Percentiles rank a stretch among this genome's conserved stretches.
Evolutionary conservation across 2,113 vertebrate genomes (phyloP).

Genomic region (Pelusios castaneus): DNA sequence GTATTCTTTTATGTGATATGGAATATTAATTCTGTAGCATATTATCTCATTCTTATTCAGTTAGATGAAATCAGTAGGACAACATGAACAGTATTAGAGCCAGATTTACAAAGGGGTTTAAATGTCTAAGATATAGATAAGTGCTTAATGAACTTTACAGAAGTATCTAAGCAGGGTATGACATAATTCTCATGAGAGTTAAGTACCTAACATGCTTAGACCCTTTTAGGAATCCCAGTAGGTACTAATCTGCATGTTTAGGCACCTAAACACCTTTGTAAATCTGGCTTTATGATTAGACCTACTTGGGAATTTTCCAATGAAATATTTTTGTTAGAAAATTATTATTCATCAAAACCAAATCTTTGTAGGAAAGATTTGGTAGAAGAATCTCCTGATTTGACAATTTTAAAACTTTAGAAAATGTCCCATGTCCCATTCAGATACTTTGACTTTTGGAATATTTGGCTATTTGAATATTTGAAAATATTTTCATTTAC

Average conservation of each 20-base stretch:
- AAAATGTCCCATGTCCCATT: not conserved
- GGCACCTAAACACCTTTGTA: no score
- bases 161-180: not conserved
- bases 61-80: not conserved
- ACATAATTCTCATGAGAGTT: not conserved
- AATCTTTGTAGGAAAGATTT: not conserved
- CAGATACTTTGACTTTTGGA: not conserved
- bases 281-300: not conserved
- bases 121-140: not conserved
- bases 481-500: no score
- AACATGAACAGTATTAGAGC: not conserved
- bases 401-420: not conserved
- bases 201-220: not conserved
- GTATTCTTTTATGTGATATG: no score
- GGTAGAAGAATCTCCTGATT: not conserved
- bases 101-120: not conserved
- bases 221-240: not conserved
- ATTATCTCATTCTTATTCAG: not conserved
- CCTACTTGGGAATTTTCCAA: not conserved
- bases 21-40: not conserved
- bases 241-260: not conserved
- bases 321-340: not conserved
- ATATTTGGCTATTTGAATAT: no score
- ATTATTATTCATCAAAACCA: not conserved
- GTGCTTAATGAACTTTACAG: not conserved